These are phyloP conservation scores for Brachyopa scutellaris DNA, from an alignment of 2,888 invertebrate genomes.

Conservation along the genomic window DNA sequence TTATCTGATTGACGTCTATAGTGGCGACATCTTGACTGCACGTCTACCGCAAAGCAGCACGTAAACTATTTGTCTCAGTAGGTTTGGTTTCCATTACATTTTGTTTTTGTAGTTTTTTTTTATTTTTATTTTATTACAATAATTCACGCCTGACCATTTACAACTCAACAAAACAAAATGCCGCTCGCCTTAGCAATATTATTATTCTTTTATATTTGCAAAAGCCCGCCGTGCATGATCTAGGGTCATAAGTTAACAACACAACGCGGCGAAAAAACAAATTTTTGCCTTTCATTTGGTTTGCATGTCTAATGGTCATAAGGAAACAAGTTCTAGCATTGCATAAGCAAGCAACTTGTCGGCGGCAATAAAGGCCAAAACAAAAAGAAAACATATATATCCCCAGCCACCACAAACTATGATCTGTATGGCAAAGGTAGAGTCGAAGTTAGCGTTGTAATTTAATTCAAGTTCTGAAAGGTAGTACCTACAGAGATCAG, in stretches of 20 bases:
- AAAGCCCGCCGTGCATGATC: slow-evolving; percentile 55
- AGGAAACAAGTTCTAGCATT: slow-evolving; percentile 72
- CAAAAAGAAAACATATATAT: neutral
- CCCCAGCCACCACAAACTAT: slow-evolving; percentile 5
- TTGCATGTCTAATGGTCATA: slow-evolving; percentile 72
- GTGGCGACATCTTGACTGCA: slow-evolving; percentile 69
- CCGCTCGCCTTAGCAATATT: slow-evolving; percentile 41
- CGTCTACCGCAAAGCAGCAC: slow-evolving; percentile 55
- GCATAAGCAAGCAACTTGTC: slow-evolving; percentile 67
- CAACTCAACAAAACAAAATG: slow-evolving; percentile 49
- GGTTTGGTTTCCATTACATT: slow-evolving; percentile 19
- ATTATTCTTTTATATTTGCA: slow-evolving; percentile 1
- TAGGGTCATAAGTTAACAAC: slow-evolving; percentile 72
- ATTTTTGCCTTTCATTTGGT: slow-evolving; percentile 48
- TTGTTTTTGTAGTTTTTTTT: too few species aligned
- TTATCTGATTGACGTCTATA: slow-evolving; percentile 65
- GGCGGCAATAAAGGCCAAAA: slow-evolving; percentile 49
- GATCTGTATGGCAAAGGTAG: slow-evolving; percentile 29
- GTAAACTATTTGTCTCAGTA: slow-evolving; percentile 56
- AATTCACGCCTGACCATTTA: slow-evolving; percentile 59
- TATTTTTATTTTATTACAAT: slow-evolving; percentile 21
- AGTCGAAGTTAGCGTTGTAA: too few species aligned
- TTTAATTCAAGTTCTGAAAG: slow-evolving; percentile 59
- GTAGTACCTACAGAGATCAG: neutral
- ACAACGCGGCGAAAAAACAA: slow-evolving; percentile 27